Evolutionary conservation across 2,888 invertebrate genomes (phyloP).

Genomic region (Lepeophtheirus nordmannii): DNA sequence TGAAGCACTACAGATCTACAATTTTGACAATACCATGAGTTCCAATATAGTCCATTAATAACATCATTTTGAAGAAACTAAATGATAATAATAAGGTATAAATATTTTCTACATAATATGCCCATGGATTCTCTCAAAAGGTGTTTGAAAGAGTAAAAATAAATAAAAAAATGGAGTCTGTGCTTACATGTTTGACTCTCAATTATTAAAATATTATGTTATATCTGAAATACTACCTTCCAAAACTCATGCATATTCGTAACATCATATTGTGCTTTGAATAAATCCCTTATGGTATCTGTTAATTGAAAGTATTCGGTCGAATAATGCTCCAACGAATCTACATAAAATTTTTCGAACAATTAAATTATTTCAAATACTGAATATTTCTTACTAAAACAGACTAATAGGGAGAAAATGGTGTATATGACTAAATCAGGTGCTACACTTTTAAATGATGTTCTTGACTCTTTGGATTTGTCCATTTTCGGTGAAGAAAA

Average conservation of each 20-base stretch:
- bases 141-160: not conserved
- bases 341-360: not conserved
- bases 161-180: not conserved
- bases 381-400: not conserved
- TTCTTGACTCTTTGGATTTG: no score
- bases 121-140: not conserved
- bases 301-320: not conserved
- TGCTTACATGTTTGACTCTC: not conserved
- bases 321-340: not conserved
- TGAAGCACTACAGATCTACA: slow-evolving; percentile 21
- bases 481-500: no score
- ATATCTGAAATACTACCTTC: not conserved
- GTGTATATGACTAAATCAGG: not conserved
- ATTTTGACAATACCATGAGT: slow-evolving; percentile 37
- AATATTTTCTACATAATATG: not conserved
- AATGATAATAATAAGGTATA: slow-evolving; percentile 22
- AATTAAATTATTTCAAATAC: not conserved
- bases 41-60: slow-evolving; percentile 42
- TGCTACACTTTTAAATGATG: no score
- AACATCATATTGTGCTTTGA: slow-evolving; percentile 5
- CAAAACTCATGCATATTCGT: slow-evolving; percentile 14
- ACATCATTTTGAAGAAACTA: slow-evolving; percentile 37
- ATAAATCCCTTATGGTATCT: not conserved
- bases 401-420: slow-evolving; percentile 2
- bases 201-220: not conserved